A percentile compares a stretch with the other conserved stretches of the same genome.
These are phyloP conservation scores for Pachypsylla venusta DNA, from an alignment of 1,140 invertebrate genomes.

Conservation along the genomic window DNA sequence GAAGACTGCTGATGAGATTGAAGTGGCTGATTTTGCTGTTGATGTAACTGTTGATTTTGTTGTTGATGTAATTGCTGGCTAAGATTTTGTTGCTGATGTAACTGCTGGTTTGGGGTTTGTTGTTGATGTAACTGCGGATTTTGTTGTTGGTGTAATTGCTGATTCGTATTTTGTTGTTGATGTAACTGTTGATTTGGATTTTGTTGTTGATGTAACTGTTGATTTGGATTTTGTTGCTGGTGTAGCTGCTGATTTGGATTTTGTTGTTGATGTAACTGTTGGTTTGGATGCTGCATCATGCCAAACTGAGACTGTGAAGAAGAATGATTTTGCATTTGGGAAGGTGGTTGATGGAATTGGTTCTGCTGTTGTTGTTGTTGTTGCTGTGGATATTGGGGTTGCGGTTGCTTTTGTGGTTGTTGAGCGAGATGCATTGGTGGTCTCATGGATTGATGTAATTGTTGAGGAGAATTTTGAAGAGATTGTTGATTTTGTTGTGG, in stretches of 20 bases:
- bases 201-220: background rate
- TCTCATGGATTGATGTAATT: background rate
- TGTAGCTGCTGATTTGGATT: background rate
- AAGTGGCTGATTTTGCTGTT: conserved; percentile 16
- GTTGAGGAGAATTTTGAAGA: conserved; percentile 1
- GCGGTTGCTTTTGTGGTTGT: background rate
- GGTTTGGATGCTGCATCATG: too few relatives aligned
- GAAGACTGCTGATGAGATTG: conserved; percentile 19
- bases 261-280: background rate
- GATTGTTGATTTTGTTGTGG: background rate
- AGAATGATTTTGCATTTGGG: background rate
- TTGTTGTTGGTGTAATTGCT: conserved; percentile 13
- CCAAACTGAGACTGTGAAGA: background rate
- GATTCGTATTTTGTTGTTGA: conserved; percentile 1
- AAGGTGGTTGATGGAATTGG: background rate
- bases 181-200: background rate
- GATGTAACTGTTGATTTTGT: conserved; percentile 18
- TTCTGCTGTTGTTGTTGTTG: background rate
- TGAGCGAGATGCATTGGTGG: background rate
- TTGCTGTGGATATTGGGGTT: background rate
- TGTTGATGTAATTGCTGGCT: conserved; percentile 19
- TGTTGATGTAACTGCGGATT: background rate
- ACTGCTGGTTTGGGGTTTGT: background rate
- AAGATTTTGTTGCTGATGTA: background rate
- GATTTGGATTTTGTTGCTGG: conserved; percentile 13